Evolutionary conservation across 1,140 invertebrate genomes (phyloP).

Genomic region (Brachionus sp.): DNA sequence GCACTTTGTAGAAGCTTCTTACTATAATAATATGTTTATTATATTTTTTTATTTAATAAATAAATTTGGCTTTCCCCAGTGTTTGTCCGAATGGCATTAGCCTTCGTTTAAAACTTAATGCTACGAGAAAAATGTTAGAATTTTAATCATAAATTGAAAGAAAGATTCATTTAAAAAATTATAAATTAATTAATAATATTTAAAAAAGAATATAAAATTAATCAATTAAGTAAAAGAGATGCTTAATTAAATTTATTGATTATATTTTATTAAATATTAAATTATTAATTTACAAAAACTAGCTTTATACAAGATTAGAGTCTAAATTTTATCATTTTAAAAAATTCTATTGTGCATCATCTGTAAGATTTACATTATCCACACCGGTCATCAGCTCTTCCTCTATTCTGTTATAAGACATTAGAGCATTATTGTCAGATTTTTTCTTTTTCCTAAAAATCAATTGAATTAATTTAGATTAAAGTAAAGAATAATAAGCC

Average conservation of each 20-base stretch:
- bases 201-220: too few relatives aligned
- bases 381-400: slow-evolving; percentile 41
- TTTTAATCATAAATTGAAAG: too few relatives aligned
- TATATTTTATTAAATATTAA: too few relatives aligned
- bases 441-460: background rate
- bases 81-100: too few relatives aligned
- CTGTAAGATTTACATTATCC: slow-evolving; percentile 4
- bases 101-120: too few relatives aligned
- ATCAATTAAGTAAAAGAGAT: background rate
- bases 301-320: background rate
- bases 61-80: too few relatives aligned
- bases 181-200: too few relatives aligned
- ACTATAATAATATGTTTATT: too few relatives aligned
- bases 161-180: too few relatives aligned
- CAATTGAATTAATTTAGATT: background rate
- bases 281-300: background rate
- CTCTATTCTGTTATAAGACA: slow-evolving; percentile 32
- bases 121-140: too few relatives aligned
- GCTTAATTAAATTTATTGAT: background rate
- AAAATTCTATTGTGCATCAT: background rate
- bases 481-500: background rate
- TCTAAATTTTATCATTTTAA: background rate
- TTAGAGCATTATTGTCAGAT: background rate
- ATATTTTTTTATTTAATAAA: too few relatives aligned
- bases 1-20: too few relatives aligned